phyloP scores from a whole-genome alignment of 2,888 invertebrate species.

The Tachina fera region DNA sequence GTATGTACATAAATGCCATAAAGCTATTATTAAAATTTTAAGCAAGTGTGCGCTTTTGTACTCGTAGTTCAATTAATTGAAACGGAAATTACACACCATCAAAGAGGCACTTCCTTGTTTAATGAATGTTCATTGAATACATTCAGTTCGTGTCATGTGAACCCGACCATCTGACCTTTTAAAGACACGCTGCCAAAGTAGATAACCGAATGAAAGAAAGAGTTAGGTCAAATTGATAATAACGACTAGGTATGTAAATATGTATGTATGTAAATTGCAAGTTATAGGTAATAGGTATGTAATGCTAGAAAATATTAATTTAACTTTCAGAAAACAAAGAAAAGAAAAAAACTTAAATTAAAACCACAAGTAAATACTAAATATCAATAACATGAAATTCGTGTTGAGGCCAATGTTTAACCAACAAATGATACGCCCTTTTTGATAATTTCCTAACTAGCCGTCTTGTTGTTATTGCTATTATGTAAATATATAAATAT shows the following conservation, averaged over 20 bases:
- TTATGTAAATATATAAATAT: background rate
- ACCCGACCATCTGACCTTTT: slow-evolving; percentile 76
- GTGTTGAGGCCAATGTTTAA: slow-evolving; percentile 78
- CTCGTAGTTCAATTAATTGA: slow-evolving; percentile 47
- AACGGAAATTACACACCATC: slow-evolving; percentile 57
- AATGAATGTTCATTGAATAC: slow-evolving; percentile 62
- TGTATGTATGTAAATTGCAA: slow-evolving; percentile 29
- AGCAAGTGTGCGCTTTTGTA: background rate
- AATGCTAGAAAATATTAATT: slow-evolving; percentile 51
- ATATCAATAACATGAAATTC: slow-evolving; percentile 52
- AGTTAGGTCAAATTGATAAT: slow-evolving; percentile 57
- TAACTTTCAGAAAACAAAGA: slow-evolving; percentile 30
- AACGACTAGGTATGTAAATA: background rate
- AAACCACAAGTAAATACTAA: slow-evolving; percentile 52
- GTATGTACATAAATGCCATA: slow-evolving; percentile 23
- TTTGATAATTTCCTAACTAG: slow-evolving; percentile 55
- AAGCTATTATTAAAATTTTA: slow-evolving; percentile 52
- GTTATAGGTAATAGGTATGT: slow-evolving; percentile 17
- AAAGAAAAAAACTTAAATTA: slow-evolving; percentile 20
- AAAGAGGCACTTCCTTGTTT: slow-evolving; percentile 54
- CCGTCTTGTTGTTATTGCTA: slow-evolving; percentile 28
- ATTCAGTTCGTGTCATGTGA: slow-evolving; percentile 73
- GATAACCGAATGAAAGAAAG: slow-evolving; percentile 37
- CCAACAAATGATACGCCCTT: slow-evolving; percentile 79
- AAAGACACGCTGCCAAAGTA: slow-evolving; percentile 29